Conservation (phyloP, 2,113 vertebrate genomes). For the Psophia crepitans region DNA sequence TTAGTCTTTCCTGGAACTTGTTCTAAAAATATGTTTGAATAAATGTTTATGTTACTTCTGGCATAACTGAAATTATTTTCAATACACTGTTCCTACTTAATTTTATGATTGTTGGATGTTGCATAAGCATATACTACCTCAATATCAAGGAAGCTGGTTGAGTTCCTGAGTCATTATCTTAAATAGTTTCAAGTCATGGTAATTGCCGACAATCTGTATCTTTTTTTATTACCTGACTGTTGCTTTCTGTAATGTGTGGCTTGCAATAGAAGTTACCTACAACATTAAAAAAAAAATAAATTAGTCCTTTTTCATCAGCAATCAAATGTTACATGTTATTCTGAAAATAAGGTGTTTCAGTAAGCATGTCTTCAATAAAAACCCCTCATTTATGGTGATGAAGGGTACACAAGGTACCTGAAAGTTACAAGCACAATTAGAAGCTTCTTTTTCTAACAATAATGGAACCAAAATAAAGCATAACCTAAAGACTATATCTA, state of each 20-base stretch:
- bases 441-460: background rate
- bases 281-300: background rate
- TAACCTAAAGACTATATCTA: background rate
- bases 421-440: background rate
- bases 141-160: background rate
- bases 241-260: background rate
- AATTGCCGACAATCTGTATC: background rate
- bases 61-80: background rate
- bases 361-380: background rate
- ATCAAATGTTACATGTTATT: background rate
- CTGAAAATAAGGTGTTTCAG: background rate
- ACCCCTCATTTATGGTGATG: background rate
- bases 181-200: background rate
- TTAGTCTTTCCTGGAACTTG: background rate
- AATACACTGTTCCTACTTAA: background rate
- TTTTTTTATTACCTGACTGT: background rate
- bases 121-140: background rate
- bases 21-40: background rate
- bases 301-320: background rate
- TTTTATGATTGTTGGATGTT: background rate
- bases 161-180: background rate
- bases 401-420: background rate
- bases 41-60: background rate
- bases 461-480: background rate
- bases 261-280: background rate